Percentiles rank a stretch among this genome's conserved stretches.
These are phyloP conservation scores for Hymenochirus boettgeri DNA, from an alignment of 2,113 vertebrate genomes.

Conservation along the genomic window DNA sequence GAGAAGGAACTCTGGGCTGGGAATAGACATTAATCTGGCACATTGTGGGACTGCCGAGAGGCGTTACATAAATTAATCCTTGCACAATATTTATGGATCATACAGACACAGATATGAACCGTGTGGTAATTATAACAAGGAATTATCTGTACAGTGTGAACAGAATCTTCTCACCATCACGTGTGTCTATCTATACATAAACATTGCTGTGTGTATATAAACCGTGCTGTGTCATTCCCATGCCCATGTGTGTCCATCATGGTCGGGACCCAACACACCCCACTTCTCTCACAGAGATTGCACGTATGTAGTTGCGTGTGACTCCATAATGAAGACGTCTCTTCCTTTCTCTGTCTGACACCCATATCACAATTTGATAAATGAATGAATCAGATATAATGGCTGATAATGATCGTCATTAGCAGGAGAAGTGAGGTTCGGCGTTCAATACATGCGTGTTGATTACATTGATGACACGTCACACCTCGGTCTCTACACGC, in stretches of 20 bases:
- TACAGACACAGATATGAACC: neutral
- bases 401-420: constrained; percentile 49
- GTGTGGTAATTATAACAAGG: neutral
- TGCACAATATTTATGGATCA: constrained; percentile 6
- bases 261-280: too few species aligned
- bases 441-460: constrained; percentile 47
- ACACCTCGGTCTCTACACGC: neutral
- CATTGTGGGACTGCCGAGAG: constrained; percentile 12
- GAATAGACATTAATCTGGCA: constrained; percentile 17
- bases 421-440: constrained; percentile 47
- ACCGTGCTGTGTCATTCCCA: too few species aligned
- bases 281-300: constrained; percentile 15
- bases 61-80: constrained; percentile 2
- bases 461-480: neutral
- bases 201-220: too few species aligned
- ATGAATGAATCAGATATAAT: constrained; percentile 54
- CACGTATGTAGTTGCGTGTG: constrained; percentile 9
- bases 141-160: neutral
- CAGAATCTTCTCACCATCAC: too few species aligned
- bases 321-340: constrained; percentile 17
- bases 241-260: too few species aligned
- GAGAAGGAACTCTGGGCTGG: constrained; percentile 8
- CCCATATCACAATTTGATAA: constrained; percentile 56
- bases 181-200: too few species aligned
- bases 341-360: constrained; percentile 45